phyloP scores from a whole-genome alignment of 2,113 vertebrate genomes.

The Ellobius talpinus region DNA sequence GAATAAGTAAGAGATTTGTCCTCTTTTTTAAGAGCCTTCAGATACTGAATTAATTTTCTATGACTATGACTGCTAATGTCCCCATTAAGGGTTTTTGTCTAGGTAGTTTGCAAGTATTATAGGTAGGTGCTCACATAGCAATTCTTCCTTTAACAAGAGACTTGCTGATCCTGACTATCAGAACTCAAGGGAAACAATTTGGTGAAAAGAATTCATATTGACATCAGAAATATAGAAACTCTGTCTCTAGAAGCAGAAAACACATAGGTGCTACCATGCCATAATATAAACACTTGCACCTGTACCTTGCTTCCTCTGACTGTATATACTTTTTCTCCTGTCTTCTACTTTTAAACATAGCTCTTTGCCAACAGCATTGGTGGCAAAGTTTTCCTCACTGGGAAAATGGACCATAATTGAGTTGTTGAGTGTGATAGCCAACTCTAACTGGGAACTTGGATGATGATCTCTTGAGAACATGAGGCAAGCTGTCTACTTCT shows the following conservation, averaged over 20 bases:
- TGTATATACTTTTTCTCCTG: conserved; percentile 86
- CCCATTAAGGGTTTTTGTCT: conserved; percentile 92
- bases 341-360: conserved; percentile 91
- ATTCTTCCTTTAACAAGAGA: conserved; percentile 96
- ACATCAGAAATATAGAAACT: conserved; percentile 95
- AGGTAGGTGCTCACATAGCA: conserved; percentile 92
- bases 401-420: conserved; percentile 95
- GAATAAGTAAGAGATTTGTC: neutral
- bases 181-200: conserved; percentile 92
- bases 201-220: conserved; percentile 86
- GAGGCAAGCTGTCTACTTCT: conserved; percentile 90
- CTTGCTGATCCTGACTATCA: conserved; percentile 92
- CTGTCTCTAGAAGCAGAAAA: conserved; percentile 95
- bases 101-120: conserved; percentile 95
- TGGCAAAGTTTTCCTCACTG: conserved; percentile 90
- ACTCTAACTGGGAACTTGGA: conserved; percentile 94
- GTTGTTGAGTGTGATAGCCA: conserved; percentile 90
- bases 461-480: conserved; percentile 92
- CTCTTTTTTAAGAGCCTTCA: neutral
- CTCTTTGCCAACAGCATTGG: conserved; percentile 94
- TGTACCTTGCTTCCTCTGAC: conserved; percentile 93
- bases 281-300: conserved; percentile 93
- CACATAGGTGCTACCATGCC: conserved; percentile 91
- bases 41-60: neutral
- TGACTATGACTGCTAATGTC: conserved; percentile 83